Conservation (phyloP, 2,113 vertebrate species). For the Australoheros scitulus region DNA sequence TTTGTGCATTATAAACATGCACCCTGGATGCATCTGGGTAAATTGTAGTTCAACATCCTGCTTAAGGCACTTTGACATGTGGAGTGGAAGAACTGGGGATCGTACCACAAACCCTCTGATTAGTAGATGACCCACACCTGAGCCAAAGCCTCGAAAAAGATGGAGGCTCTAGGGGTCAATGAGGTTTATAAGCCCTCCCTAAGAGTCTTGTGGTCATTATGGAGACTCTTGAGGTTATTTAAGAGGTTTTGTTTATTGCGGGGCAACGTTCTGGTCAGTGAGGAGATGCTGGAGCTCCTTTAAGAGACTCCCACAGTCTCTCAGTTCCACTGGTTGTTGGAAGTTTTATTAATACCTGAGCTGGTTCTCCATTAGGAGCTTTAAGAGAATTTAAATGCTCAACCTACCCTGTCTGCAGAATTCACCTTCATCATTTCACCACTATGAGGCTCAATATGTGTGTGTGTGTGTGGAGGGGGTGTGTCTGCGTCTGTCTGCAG, state of each 20-base stretch:
- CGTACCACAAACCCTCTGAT: background rate
- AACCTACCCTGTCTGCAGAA: background rate
- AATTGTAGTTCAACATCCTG: background rate
- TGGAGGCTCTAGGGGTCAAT: background rate
- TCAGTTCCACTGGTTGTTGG: background rate
- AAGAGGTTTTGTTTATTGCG: background rate
- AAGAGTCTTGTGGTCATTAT: background rate
- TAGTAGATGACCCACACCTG: background rate
- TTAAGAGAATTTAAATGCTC: background rate
- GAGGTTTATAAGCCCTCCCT: background rate
- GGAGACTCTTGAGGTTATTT: background rate
- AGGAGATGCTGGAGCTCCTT: background rate
- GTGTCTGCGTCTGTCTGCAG: slow-evolving; percentile 38
- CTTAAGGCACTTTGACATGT: background rate
- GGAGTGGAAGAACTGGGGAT: background rate
- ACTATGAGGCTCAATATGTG: background rate
- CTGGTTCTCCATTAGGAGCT: background rate
- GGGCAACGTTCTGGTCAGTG: no score
- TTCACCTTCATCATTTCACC: slow-evolving; percentile 1
- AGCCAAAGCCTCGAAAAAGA: background rate
- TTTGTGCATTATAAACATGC: no score
- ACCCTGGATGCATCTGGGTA: background rate
- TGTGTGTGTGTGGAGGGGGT: slow-evolving; percentile 9
- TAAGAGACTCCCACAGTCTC: background rate
- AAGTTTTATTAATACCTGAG: background rate